A percentile compares a stretch with the other conserved stretches of the same genome.
Conservation (phyloP, 53 echinoderm and acorn worm species). For the Holothuria scabra region DNA sequence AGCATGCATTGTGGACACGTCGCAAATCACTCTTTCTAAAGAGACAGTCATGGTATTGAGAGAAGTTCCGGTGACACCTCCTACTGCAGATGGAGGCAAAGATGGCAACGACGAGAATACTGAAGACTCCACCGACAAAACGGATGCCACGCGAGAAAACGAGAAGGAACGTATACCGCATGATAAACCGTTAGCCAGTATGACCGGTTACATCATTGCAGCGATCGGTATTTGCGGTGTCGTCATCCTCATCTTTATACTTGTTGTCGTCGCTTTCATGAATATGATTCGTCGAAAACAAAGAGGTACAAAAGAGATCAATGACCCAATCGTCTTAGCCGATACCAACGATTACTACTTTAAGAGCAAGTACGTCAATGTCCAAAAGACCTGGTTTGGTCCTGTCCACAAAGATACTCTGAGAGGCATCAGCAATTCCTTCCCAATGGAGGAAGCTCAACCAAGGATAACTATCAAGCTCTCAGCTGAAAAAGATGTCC, state of each 20-base stretch:
- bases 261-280: slow-evolving; percentile 5
- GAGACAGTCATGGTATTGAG: slow-evolving; percentile 7
- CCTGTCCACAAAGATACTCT: slow-evolving; percentile 80
- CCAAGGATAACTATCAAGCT: neutral
- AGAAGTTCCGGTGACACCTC: neutral
- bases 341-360: slow-evolving; percentile 68
- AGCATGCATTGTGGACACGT: slow-evolving; percentile 12
- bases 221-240: slow-evolving; percentile 24
- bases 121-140: slow-evolving; percentile 3
- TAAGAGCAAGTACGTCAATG: slow-evolving; percentile 70
- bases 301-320: neutral
- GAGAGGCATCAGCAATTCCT: slow-evolving; percentile 50
- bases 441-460: slow-evolving; percentile 15
- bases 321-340: neutral
- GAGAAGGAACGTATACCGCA: neutral
- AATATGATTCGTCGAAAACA: slow-evolving; percentile 13
- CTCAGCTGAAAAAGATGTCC: neutral
- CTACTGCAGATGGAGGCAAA: neutral
- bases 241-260: slow-evolving; percentile 8
- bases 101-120: neutral
- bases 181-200: neutral
- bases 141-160: neutral
- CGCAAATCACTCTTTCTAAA: slow-evolving; percentile 9
- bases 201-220: slow-evolving; percentile 11
- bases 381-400: slow-evolving; percentile 73